phyloP scores from a whole-genome alignment of 64 coral and sea anemone genomes.

The Exaiptasia diaphana region DNA sequence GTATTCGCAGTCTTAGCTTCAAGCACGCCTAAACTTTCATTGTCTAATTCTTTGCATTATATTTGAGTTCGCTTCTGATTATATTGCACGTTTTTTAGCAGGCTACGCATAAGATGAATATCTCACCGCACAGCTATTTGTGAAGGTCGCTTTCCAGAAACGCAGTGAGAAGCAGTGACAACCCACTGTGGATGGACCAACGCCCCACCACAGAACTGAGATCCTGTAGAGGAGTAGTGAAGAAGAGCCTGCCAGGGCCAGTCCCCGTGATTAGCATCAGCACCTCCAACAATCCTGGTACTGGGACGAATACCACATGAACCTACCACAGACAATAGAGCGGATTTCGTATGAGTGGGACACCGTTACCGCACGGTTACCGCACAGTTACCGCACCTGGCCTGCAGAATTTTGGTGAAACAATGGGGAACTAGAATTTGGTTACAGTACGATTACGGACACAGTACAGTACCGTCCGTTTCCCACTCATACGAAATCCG shows the following conservation, averaged over 20 bases:
- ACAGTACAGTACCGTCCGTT: background rate
- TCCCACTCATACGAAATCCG: too few relatives aligned
- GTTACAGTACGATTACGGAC: background rate
- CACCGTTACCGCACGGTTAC: too few relatives aligned
- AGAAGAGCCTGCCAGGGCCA: conserved; percentile 70
- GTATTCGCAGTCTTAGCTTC: too few relatives aligned
- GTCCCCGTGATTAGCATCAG: conserved; percentile 12
- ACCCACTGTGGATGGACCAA: conserved; percentile 39
- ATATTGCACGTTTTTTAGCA: too few relatives aligned
- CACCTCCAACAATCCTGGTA: conserved; percentile 49
- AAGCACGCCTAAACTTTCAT: too few relatives aligned
- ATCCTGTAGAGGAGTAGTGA: background rate
- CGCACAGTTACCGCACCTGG: too few relatives aligned
- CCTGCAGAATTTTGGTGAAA: background rate
- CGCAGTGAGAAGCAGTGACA: conserved; percentile 56
- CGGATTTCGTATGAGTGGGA: too few relatives aligned
- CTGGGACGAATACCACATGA: conserved; percentile 40
- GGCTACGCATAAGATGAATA: background rate
- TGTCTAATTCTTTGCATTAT: too few relatives aligned
- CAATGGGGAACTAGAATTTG: background rate
- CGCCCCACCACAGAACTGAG: conserved; percentile 45
- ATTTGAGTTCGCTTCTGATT: too few relatives aligned
- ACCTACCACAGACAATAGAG: background rate
- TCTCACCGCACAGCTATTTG: conserved; percentile 32
- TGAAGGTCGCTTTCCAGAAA: background rate